Evolutionary conservation across 2,797 vertebrate genomes (phyloP).

Genomic region (Pipistrellus nathusii): DNA sequence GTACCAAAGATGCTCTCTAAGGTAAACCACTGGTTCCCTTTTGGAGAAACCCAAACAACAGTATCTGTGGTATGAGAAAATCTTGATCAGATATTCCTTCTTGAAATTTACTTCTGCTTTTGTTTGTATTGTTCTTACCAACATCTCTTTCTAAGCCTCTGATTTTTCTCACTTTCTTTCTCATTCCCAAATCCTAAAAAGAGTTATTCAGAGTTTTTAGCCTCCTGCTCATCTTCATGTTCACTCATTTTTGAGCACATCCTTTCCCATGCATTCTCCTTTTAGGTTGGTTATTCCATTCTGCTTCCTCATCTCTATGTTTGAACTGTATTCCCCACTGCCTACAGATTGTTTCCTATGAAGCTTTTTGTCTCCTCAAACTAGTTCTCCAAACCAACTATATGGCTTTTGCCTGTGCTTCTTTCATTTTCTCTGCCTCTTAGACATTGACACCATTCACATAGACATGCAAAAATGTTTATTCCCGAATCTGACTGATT

Average conservation of each 20-base stretch:
- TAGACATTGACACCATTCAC: neutral
- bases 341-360: neutral
- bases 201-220: neutral
- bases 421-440: neutral
- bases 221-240: neutral
- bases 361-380: neutral
- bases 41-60: neutral
- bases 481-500: neutral
- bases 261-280: neutral
- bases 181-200: neutral
- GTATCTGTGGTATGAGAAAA: neutral
- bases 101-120: neutral
- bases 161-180: neutral
- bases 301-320: neutral
- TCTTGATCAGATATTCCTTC: neutral
- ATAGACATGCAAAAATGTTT: neutral
- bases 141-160: neutral
- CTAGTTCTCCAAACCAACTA: neutral
- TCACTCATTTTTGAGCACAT: neutral
- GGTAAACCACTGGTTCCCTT: neutral
- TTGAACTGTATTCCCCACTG: neutral
- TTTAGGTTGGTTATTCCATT: neutral
- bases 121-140: neutral
- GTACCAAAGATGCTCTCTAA: neutral
- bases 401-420: neutral